Base-by-base conservation (phyloP, 2,888 invertebrate genomes). In the Campoplex nolae region DNA sequence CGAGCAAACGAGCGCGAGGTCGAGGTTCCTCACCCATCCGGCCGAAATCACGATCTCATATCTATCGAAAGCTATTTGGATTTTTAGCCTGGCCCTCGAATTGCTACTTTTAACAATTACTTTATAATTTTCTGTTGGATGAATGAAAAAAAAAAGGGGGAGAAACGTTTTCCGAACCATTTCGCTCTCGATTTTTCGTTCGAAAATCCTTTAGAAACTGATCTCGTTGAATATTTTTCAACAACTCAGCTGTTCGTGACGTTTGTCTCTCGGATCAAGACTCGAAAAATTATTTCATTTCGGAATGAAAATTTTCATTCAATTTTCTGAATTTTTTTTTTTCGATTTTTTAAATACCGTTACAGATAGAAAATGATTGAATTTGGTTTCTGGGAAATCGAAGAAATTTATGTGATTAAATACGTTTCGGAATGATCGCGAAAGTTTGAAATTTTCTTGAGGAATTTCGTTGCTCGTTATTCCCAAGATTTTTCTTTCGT, bases 1-100 rank as follows among this genome's bases (percentile, higher is more conserved):
- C 86, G 81, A 56, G 73, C 90, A 90, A 90, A 89, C 89, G 90
- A 87, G 91, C 92, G 92, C 92, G 92, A 91, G 90, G 91, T 90
- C 90, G 92, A 91, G 90, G 92, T 89, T 91, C 92, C 93, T 92
- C 92, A 90, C 91, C 92, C 92, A 92, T 92, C 92, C 91, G 90
- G 88, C 88, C 89, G 90, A 90, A 88, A 83, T 87, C 87, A 89
- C 83, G 73, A 88, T 87, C 82, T 82, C 87, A 48, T 88, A 87
- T 87, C 83, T 85, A 88, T 88, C 85, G 87, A 88, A 79, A 84
- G 83, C 68, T 84, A 79, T 77, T 85, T 71, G 65, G 65, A 71
- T 83, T 74, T 83, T 74, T 73, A 75, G 73, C 58, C 48, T 28
- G 73, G 23, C 56, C 4, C 28, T 56, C 48, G n/a, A 28, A 38